Base-by-base conservation (phyloP, 2,113 vertebrate genomes). In the Podarcis cretensis region DNA sequence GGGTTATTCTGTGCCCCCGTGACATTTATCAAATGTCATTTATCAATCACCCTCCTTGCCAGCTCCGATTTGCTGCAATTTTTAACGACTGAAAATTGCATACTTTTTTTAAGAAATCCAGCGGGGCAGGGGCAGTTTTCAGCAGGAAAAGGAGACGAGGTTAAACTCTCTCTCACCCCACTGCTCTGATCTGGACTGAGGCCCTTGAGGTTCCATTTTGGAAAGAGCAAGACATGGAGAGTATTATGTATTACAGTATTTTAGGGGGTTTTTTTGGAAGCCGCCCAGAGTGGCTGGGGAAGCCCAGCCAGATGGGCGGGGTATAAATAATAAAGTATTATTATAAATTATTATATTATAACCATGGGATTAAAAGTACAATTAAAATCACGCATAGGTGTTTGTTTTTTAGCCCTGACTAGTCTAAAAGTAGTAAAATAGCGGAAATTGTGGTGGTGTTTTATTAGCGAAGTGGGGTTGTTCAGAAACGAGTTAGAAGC, bases 391-490 rank as follows among this genome's bases (percentile, higher is more conserved):
- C 16, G 18, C 30, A 30, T 73, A 74, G 66, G 48, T 54, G 48
- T 54, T 10, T 54, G 43, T 54, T 54, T 63, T 68, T 68, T 9
- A 69, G 68, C 27, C 21, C 12, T 10, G 48, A 54, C 84, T 89
- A 90, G 83, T 78, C 75, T 92, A 92, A 81, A 4, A 78, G 32
- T 9, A 9, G n/a, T 85, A n/a, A 71, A 89, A 81, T 12, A 82
- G 85, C 16, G 30, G 81, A 81, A 40, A 85, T 54, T 43, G 35
- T 83, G 43, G 23, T 2, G 0, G 8, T 3, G 57, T 16, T 40
- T 37, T 18, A 48, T 18, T 86, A 48, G 6, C 75, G 81, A 66
- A 78, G 30, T 37, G 76, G 71, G 59, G 89, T 10, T 87, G 65
- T n/a, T 65, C 43, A 81, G 25, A 8, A 82, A 30, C 32, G 66